A percentile compares a stretch with the other conserved stretches of the same genome.
Conservation (phyloP, 2,888 invertebrate genomes). For the Pteria penguin region DNA sequence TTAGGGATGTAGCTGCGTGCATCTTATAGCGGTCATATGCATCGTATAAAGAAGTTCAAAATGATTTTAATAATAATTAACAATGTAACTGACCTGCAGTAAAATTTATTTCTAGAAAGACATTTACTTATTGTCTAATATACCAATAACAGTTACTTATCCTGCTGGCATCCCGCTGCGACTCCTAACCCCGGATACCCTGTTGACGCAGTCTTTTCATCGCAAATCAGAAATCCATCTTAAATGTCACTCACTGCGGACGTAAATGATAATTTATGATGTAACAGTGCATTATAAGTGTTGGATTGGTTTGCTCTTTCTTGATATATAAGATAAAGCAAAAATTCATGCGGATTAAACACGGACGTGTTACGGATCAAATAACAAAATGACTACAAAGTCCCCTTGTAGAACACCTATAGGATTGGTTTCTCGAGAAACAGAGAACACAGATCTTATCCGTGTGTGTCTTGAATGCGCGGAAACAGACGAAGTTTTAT, state of each 20-base stretch:
- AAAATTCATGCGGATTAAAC: background rate
- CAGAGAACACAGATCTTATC: background rate
- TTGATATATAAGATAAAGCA: background rate
- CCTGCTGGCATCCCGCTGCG: no score
- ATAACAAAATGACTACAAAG: background rate
- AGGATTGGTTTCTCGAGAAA: background rate
- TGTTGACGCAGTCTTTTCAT: background rate
- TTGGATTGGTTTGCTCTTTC: background rate
- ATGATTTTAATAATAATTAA: no score
- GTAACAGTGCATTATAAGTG: background rate
- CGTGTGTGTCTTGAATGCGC: no score
- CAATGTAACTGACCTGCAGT: no score
- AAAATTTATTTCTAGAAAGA: no score
- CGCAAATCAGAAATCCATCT: background rate
- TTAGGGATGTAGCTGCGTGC: no score
- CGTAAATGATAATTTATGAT: background rate
- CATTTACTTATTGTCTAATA: no score
- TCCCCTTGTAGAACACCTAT: background rate
- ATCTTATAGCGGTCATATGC: no score
- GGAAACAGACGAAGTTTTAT: no score
- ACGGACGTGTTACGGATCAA: background rate
- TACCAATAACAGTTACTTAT: no score
- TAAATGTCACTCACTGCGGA: background rate
- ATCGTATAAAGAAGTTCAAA: no score
- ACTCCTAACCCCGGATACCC: no score